Conservation (phyloP, 1,140 invertebrate species). For the Dendrolimus punctatus region DNA sequence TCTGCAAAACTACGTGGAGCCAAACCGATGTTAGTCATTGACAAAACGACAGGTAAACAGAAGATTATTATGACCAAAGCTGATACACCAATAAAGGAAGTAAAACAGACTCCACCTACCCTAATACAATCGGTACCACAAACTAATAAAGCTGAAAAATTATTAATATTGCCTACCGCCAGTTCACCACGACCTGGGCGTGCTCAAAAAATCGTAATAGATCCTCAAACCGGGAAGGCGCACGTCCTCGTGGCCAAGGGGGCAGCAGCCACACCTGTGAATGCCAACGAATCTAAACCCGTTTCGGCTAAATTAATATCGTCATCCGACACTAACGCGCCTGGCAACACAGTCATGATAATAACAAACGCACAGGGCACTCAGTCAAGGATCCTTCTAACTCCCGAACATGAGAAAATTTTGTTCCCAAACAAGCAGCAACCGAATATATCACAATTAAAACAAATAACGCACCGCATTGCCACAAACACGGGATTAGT, state of each 20-base stretch:
- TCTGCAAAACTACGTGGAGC: constrained; percentile 56
- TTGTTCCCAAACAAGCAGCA: constrained; percentile 67
- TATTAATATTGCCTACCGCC: constrained; percentile 74
- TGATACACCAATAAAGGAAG: constrained; percentile 44
- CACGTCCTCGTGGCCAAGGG: constrained; percentile 53
- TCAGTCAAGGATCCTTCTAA: constrained; percentile 71
- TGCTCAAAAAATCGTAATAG: constrained; percentile 64
- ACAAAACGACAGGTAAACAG: constrained; percentile 62
- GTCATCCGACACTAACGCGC: constrained; percentile 31
- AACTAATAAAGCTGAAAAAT: constrained; percentile 72
- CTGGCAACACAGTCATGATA: constrained; percentile 72
- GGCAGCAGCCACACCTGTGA: constrained; percentile 21
- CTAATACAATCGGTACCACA: constrained; percentile 40
- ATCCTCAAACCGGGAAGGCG: constrained; percentile 59
- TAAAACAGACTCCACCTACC: constrained; percentile 30
- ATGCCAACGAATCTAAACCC: constrained; percentile 44
- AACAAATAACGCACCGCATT: constrained; percentile 51
- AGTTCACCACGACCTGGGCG: constrained; percentile 41
- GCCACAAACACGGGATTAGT: constrained; percentile 26
- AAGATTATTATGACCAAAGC: constrained; percentile 60
- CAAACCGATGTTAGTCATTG: constrained; percentile 63
- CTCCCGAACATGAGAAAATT: constrained; percentile 73
- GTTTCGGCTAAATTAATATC: constrained; percentile 67
- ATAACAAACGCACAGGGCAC: constrained; percentile 74
- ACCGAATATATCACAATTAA: constrained; percentile 54